Percentiles rank a stretch among this genome's conserved stretches.
phyloP scores from a whole-genome alignment of 2,113 vertebrate species.

The Zapus hudsonius region DNA sequence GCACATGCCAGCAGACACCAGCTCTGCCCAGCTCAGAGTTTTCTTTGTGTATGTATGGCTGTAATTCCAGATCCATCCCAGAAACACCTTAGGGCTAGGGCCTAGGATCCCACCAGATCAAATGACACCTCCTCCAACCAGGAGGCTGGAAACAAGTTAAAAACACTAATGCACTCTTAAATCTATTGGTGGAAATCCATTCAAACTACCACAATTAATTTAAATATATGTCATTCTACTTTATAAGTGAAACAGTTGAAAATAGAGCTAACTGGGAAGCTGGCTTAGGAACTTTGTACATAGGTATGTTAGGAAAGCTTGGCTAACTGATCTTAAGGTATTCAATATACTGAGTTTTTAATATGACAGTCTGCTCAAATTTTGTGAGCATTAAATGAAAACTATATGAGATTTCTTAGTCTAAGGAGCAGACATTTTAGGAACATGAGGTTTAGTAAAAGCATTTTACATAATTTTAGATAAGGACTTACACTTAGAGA shows the following conservation, averaged over 20 bases:
- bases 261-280: background rate
- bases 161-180: too few relatives aligned
- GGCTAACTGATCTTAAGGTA: background rate
- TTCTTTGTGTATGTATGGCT: too few relatives aligned
- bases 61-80: too few relatives aligned
- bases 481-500: background rate
- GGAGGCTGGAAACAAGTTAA: too few relatives aligned
- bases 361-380: background rate
- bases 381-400: slow-evolving; percentile 1
- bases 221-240: background rate
- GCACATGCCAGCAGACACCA: too few relatives aligned
- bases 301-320: background rate
- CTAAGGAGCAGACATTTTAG: background rate
- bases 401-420: background rate
- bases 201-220: too few relatives aligned
- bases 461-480: background rate
- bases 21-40: too few relatives aligned
- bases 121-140: too few relatives aligned
- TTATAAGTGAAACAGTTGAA: background rate
- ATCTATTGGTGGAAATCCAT: too few relatives aligned
- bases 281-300: background rate
- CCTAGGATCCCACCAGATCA: too few relatives aligned
- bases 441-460: background rate
- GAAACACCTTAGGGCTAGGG: too few relatives aligned
- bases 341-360: background rate